A percentile compares a stretch with the other conserved stretches of the same genome.
Evolutionary conservation across 2,797 vertebrate genomes (phyloP).

Genomic region (Oryzias dopingdopingensis): DNA sequence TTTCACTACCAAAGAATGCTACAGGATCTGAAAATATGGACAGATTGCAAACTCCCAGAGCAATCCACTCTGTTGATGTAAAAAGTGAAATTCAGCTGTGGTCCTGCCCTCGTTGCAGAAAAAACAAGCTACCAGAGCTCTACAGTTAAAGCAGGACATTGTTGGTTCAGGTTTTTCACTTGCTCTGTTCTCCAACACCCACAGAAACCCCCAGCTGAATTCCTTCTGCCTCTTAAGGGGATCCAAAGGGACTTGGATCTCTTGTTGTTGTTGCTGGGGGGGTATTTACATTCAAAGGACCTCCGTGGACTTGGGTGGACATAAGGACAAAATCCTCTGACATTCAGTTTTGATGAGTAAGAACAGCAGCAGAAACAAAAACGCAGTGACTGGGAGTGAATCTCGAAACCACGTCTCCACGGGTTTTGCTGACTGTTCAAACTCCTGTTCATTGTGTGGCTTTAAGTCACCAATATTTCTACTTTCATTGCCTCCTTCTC

Average conservation of each 20-base stretch:
- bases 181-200: conserved; percentile 45
- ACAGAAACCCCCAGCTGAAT: conserved; percentile 46
- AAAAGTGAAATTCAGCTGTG: no score
- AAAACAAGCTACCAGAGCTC: conserved; percentile 4
- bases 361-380: no score
- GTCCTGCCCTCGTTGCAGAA: no score
- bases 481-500: conserved; percentile 25
- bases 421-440: conserved; percentile 45
- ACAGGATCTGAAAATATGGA: no score
- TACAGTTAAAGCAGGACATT: conserved; percentile 40
- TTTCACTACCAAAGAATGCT: no score
- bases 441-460: conserved; percentile 32
- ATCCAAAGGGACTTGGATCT: conserved; percentile 24
- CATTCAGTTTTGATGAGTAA: no score
- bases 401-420: conserved; percentile 21
- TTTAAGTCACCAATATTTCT: conserved; percentile 27
- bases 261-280: conserved; percentile 10
- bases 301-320: no score
- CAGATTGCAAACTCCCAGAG: no score
- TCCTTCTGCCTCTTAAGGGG: conserved; percentile 29
- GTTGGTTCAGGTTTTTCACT: conserved; percentile 35
- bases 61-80: no score
- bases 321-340: no score
- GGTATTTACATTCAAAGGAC: no score
- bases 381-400: not conserved